Base-by-base conservation (phyloP, 1,140 invertebrate species). In the Drosophila tani region DNA sequence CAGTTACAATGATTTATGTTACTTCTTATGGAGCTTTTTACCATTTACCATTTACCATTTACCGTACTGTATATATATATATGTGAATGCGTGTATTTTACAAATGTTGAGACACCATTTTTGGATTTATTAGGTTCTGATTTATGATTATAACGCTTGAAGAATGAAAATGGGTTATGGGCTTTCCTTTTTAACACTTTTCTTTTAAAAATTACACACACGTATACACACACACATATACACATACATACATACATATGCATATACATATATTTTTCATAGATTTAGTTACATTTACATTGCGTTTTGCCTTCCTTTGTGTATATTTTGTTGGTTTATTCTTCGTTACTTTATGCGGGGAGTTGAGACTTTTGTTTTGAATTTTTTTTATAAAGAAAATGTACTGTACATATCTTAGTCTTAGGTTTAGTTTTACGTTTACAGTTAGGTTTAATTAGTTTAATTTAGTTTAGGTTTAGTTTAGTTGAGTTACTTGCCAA, bases 231-330 rank as follows among this genome's bases (percentile, higher is more conserved):
- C 50, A 71, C 68, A 71, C 51, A 57, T 45, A 58, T 71, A 71
- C 41, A 40, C 45, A 58, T 60, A 29, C 21, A 59, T n/a, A n/a
- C 43, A 71, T 64, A 47, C 17, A 67, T 66, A 65, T 40, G 35
- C 19, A 29, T 29, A 65, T 47, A 62, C 21, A 60, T 19, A 66
- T 65, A 27, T 56, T 69, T 49, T 47, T 24, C 14, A 32, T 53
- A 68, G 66, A 53, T 45, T 67, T 69, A 67, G 38, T 67, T 67
- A 47, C 67, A 73, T 71, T 71, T 56, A 68, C 65, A 68, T 71
- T 21, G 32, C 19, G 29, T 19, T 35, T 53, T 32, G 27, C 19
- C 24, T 19, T 46, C 40, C 43, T 73, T 45, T 45, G 47, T 62
- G 51, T 47, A 38, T 62, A 14, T 58, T 65, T 57, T 40, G 19